Conservation (phyloP, 2,113 vertebrate genomes). For the Pituophis catenifer region DNA sequence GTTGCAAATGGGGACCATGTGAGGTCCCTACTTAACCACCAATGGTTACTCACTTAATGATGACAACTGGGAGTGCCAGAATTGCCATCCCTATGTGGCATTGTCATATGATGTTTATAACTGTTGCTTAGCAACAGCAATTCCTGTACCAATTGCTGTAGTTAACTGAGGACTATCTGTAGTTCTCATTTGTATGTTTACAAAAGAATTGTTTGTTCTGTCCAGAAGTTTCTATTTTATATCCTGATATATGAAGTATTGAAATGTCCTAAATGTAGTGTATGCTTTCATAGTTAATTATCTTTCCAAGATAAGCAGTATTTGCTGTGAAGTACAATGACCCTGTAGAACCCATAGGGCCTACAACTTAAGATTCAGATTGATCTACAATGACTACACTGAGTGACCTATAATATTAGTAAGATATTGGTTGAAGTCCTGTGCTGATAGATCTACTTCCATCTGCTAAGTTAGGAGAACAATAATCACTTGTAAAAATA, state of each 20-base stretch:
- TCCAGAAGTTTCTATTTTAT: neutral
- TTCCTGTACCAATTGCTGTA: neutral
- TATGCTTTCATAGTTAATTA: neutral
- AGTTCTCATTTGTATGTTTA: neutral
- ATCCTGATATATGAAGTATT: neutral
- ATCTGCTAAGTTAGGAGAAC: neutral
- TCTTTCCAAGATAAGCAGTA: neutral
- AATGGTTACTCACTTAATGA: neutral
- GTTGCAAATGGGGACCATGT: neutral
- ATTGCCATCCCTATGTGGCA: neutral
- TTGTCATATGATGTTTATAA: neutral
- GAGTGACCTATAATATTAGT: neutral
- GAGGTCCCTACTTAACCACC: neutral
- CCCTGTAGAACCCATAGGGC: neutral
- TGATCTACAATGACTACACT: neutral
- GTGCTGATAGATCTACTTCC: neutral
- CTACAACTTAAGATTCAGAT: neutral
- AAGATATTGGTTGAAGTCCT: neutral
- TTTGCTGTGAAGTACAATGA: neutral
- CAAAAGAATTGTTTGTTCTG: neutral
- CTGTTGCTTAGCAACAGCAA: neutral
- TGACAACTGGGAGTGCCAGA: neutral
- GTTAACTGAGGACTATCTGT: neutral
- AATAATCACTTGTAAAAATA: neutral
- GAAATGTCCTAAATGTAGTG: neutral